Conservation (phyloP, 2,113 vertebrate genomes). For the Bos javanicus region DNA sequence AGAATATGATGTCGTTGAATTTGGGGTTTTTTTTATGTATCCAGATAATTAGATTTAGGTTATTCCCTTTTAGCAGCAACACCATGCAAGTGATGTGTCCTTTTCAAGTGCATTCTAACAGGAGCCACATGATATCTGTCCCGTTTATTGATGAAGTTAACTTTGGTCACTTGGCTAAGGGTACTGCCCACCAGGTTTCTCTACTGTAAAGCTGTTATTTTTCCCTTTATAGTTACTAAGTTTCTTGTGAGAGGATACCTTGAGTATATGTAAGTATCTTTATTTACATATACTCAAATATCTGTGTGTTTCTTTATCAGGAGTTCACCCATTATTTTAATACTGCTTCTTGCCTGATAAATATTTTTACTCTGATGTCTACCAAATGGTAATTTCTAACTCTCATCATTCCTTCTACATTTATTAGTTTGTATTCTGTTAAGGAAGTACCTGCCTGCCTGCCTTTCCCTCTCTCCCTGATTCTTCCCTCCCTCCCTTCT, state of each 20-base stretch:
- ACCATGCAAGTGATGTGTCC: background rate
- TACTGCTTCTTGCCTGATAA: constrained; percentile 5
- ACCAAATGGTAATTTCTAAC: background rate
- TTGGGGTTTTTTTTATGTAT: background rate
- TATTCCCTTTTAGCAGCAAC: background rate
- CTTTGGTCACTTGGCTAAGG: background rate
- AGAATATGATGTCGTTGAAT: background rate
- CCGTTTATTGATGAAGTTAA: background rate
- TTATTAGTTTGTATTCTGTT: background rate
- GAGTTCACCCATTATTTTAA: background rate
- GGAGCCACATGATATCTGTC: background rate
- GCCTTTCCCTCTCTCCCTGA: background rate
- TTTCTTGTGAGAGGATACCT: constrained; percentile 2
- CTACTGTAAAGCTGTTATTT: constrained; percentile 6
- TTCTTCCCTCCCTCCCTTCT: background rate
- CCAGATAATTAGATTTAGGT: background rate
- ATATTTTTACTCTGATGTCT: background rate
- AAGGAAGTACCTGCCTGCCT: background rate
- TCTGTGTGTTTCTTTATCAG: background rate
- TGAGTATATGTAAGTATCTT: background rate
- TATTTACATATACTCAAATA: background rate
- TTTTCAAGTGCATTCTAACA: background rate
- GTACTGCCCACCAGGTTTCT: background rate
- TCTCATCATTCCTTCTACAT: background rate
- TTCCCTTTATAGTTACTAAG: background rate